A percentile compares a stretch with the other conserved stretches of the same genome.
These are phyloP conservation scores for Colletes collaris DNA, from an alignment of 2,888 invertebrate species.

Conservation along the genomic window DNA sequence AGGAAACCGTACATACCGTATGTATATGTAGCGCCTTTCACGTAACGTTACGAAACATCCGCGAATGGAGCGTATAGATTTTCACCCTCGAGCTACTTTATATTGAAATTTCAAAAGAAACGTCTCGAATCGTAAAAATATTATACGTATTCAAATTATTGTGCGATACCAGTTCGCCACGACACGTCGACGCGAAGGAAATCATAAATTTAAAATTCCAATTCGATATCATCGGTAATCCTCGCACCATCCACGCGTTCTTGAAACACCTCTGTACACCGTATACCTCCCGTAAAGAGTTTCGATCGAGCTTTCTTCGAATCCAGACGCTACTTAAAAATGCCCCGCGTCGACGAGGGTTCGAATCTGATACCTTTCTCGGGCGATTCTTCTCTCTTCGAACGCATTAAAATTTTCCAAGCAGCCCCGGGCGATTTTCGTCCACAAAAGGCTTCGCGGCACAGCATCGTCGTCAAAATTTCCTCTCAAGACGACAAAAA, in stretches of 20 bases:
- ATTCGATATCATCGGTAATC: background rate
- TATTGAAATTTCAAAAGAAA: no score
- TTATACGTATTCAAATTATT: no score
- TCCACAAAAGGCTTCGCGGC: background rate
- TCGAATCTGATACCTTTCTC: slow-evolving; percentile 28
- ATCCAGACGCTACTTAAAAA: slow-evolving; percentile 42
- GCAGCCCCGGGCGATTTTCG: slow-evolving; percentile 23
- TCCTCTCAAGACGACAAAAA: no score
- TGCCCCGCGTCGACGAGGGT: slow-evolving; percentile 17
- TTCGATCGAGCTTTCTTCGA: slow-evolving; percentile 5
- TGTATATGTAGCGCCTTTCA: no score
- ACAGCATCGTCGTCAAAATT: background rate
- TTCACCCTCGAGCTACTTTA: no score
- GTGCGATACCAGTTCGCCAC: no score
- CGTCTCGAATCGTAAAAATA: no score
- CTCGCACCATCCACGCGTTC: background rate
- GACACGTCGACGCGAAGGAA: background rate
- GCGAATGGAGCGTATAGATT: no score
- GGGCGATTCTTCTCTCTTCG: slow-evolving; percentile 13
- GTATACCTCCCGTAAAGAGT: background rate
- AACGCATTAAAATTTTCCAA: slow-evolving; percentile 50
- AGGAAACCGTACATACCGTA: no score
- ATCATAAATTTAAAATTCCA: slow-evolving; percentile 29
- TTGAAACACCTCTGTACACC: background rate
- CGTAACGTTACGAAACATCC: no score